Evolutionary conservation across 2,113 vertebrate species (phyloP).

Genomic region (Prietella phreatophila): DNA sequence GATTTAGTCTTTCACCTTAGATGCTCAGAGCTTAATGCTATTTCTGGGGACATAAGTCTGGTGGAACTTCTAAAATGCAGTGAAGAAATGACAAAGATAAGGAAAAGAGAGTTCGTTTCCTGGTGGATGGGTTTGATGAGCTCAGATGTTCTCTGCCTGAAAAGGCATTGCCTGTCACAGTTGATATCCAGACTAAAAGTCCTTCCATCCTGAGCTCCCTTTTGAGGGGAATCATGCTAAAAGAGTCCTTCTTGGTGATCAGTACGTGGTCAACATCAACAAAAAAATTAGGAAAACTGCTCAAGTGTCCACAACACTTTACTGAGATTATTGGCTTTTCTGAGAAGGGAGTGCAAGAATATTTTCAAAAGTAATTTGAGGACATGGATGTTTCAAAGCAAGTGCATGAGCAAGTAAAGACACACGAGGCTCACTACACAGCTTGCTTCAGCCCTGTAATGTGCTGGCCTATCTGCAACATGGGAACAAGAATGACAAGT

Average conservation of each 20-base stretch:
- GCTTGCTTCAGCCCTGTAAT: constrained; percentile 46
- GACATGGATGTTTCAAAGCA: constrained; percentile 4
- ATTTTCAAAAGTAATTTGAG: constrained; percentile 39
- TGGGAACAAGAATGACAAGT: neutral
- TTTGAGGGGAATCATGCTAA: constrained; percentile 60
- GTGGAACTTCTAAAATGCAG: constrained; percentile 56
- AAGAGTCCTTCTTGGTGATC: constrained; percentile 60
- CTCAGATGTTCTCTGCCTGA: constrained; percentile 23
- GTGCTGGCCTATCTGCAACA: constrained; percentile 50
- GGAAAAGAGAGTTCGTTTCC: constrained; percentile 58
- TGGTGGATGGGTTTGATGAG: constrained; percentile 67
- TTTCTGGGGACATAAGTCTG: constrained; percentile 42
- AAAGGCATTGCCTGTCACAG: constrained; percentile 6
- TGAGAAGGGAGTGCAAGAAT: constrained; percentile 38
- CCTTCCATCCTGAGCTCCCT: constrained; percentile 60
- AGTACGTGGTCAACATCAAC: constrained; percentile 61
- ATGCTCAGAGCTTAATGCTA: constrained; percentile 59
- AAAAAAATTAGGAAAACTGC: constrained; percentile 37
- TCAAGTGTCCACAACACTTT: constrained; percentile 37
- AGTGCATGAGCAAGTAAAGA: constrained; percentile 31
- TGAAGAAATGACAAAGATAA: neutral
- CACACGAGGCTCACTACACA: constrained; percentile 32
- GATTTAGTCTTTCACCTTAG: constrained; percentile 64
- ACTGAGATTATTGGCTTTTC: constrained; percentile 50
- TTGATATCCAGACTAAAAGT: constrained; percentile 42